Evolutionary conservation across 2,888 invertebrate genomes (phyloP), one percentile per base, ranked within the genome.

Genomic region (Tetheella fluctuosa): DNA sequence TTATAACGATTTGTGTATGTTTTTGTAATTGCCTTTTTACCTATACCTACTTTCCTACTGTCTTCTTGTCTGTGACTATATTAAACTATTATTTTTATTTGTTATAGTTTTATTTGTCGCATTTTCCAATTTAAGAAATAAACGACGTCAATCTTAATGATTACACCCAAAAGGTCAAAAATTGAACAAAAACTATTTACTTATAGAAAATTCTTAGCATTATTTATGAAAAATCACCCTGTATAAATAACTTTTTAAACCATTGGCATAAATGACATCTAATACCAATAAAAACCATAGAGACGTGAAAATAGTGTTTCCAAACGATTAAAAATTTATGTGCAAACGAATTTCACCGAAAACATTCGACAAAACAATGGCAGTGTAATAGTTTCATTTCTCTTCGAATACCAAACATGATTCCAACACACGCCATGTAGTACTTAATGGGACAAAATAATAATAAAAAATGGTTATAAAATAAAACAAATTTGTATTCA

Each of bases 61-160:
- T 68, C 72, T 70, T 67, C 76, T 73, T 66, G 76, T 76, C 73
- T 77, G 23, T 34, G 20, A 55, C 58, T 68, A 59, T 68, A 79
- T 68, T 76, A 76, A 77, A 76, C 64, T 56, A 64, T 72, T 73
- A 69, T 77, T 76, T 77, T 64, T 69, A 60, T 64, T 55, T 20
- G 23, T 55, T 1, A 17, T 63, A 60, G 60, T 67, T 68, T 73
- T 59, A 59, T 65, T 67, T 6, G 20, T 7, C 13, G n/a, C 13
- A n/a, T 42, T 17, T 5, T n/a, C 15, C 37, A 3, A 6, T 39
- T n/a, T 0, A 15, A 15, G 15, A 8, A 30, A 30, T 30, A 30
- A 28, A 28, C 7, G 28, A 7, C n/a, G n/a, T n/a, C n/a, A n/a
- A n/a, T n/a, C n/a, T n/a, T n/a, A n/a, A n/a, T n/a, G n/a, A n/a